Base-by-base conservation (phyloP, 2,113 vertebrate species). In the Sarotherodon lohbergeri region DNA sequence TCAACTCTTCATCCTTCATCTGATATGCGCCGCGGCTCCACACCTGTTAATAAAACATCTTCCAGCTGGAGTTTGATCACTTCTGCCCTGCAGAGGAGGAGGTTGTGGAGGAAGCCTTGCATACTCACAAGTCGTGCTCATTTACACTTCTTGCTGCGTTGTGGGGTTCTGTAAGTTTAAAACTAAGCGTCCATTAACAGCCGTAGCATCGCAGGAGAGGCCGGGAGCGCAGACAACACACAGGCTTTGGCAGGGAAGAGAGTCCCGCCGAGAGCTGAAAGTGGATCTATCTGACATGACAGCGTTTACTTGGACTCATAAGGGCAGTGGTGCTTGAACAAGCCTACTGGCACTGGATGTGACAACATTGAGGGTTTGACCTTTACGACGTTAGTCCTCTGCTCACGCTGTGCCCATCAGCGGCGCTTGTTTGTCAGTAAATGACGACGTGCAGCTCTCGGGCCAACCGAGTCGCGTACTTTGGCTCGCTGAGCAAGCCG, bases 31-130 rank as follows among this genome's bases (percentile, higher is more conserved):
- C 11, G 4, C 90, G 83, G 88, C 90, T 81, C 86, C 66, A 87
- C 88, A 94, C 93, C 91, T 93, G 88, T 96, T 95, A 96, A 96
- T 96, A 95, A 96, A 96, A 96, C 93, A 97, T 96, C 50, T 83
- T 91, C 57, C 84, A 82, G 89, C 92, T 92, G 91, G 89, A 94
- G 94, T 94, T 95, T 95, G 95, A 96, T 96, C 92, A 84, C 56
- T 56, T 84, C 41, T 89, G 78, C 84, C 86, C 78, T 55, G n/a
- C 39, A 39, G 88, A 89, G 34, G 79, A 19, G 12, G 56, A 83
- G 52, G 86, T 29, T 83, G 36, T 68, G 6, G 27, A 63, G 48
- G 41, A 79, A 17, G 19, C 16, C 24, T 34, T 22, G 52, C 24
- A 17, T 22, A 43, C 55, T 27, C 34, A 3, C 59, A 27, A 34